Percentiles rank a stretch among this genome's conserved stretches.
Evolutionary conservation across 2,797 vertebrate genomes (phyloP).

Genomic region (Falco rusticolus): DNA sequence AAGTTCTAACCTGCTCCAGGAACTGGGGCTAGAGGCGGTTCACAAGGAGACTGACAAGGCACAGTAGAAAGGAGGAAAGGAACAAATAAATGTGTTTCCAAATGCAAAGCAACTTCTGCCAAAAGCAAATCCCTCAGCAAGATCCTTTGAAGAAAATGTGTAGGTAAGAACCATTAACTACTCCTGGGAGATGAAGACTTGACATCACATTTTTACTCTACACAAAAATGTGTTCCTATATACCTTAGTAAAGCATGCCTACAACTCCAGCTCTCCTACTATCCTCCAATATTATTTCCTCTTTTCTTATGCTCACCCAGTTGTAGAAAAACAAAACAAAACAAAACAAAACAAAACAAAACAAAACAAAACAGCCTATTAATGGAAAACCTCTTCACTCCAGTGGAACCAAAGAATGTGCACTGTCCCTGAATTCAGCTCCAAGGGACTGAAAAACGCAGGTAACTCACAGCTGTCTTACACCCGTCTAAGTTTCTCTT

Average conservation of each 20-base stretch:
- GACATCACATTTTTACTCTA: background rate
- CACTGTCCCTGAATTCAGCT: background rate
- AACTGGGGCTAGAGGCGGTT: background rate
- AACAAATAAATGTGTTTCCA: constrained; percentile 1
- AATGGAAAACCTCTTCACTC: background rate
- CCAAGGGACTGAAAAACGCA: background rate
- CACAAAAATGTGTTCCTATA: background rate
- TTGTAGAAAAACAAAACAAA: background rate
- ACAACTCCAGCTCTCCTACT: background rate
- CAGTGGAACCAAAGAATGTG: background rate
- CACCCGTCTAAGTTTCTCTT: background rate
- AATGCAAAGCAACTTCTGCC: background rate
- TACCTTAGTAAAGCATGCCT: background rate
- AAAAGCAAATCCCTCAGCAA: constrained; percentile 1
- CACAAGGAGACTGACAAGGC: background rate
- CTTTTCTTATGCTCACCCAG: background rate
- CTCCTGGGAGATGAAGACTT: background rate
- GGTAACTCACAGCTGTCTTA: background rate
- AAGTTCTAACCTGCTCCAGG: constrained; percentile 22
- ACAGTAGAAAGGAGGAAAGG: background rate
- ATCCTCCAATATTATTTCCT: background rate
- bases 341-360: background rate
- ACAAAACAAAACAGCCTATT: background rate
- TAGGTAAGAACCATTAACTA: constrained; percentile 8
- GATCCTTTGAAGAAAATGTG: constrained; percentile 14